phyloP scores from a whole-genome alignment of 2,797 vertebrate genomes.

The Malurus leucopterus region DNA sequence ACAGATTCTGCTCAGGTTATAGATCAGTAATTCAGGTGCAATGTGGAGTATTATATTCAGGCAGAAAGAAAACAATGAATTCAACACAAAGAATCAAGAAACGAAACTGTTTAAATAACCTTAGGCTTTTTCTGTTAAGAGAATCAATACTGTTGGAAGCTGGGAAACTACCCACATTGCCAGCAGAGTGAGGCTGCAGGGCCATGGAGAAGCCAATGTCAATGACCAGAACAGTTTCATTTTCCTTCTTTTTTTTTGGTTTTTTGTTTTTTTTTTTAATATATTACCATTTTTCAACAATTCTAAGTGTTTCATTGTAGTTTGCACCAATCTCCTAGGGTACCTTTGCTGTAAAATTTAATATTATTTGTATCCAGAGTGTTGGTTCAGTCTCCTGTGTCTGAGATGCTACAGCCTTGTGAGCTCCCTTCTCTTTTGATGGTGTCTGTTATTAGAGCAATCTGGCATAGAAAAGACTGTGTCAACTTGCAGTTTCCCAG shows the following conservation, averaged over 20 bases:
- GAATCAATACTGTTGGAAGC: conserved; percentile 43
- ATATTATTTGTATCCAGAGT: background rate
- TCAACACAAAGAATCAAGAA: conserved; percentile 27
- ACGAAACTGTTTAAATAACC: conserved; percentile 57
- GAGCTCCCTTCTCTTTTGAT: background rate
- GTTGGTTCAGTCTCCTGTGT: background rate
- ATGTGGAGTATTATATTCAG: background rate
- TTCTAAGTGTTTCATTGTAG: background rate
- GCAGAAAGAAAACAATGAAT: conserved; percentile 42
- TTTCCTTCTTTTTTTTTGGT: background rate
- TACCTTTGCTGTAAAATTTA: background rate
- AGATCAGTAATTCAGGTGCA: background rate
- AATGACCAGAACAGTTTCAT: background rate
- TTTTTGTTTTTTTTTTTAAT: no score
- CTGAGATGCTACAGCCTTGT: background rate
- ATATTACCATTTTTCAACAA: background rate
- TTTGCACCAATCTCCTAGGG: background rate
- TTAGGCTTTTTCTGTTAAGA: conserved; percentile 40
- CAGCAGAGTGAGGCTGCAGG: background rate
- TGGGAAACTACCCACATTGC: background rate
- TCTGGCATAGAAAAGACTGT: background rate
- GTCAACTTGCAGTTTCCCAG: background rate
- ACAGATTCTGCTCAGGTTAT: background rate
- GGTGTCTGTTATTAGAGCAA: background rate
- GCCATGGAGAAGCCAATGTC: background rate